phyloP scores from a whole-genome alignment of 2,888 invertebrate species.

The Pollenia amentaria region DNA sequence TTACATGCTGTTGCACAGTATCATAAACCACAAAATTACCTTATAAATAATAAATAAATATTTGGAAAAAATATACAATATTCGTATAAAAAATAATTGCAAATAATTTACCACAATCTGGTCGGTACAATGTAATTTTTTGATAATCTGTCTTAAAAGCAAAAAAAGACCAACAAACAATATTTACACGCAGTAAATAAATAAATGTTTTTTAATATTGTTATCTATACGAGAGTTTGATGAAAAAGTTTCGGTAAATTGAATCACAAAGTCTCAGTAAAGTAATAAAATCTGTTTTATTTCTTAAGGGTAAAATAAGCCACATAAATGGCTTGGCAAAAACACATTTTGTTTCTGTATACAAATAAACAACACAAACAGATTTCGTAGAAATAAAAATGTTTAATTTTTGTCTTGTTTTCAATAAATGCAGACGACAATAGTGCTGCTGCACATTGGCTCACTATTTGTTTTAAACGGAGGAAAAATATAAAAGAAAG shows the following conservation, averaged over 20 bases:
- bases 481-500: no score
- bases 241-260: not conserved
- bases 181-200: conserved; percentile 38
- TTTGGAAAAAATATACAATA: not conserved
- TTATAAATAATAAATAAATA: conserved; percentile 59
- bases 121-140: conserved; percentile 52
- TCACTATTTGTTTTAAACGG: no score
- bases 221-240: not conserved
- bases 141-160: conserved; percentile 43
- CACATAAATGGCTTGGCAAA: no score
- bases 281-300: no score
- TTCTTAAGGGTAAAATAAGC: no score
- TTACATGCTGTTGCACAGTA: conserved; percentile 10
- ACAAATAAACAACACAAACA: no score
- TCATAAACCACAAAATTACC: conserved; percentile 54
- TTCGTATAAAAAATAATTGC: conserved; percentile 44
- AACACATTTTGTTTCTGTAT: no score
- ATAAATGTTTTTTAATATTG: conserved; percentile 23
- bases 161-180: conserved; percentile 1
- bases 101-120: conserved; percentile 65
- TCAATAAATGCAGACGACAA: no score
- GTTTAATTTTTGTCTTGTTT: no score
- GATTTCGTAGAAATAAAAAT: no score
- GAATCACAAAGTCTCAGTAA: no score
- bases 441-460: no score